These are phyloP conservation scores for Amphipyra tragopoginis DNA, from an alignment of 2,888 invertebrate species.

Conservation along the genomic window DNA sequence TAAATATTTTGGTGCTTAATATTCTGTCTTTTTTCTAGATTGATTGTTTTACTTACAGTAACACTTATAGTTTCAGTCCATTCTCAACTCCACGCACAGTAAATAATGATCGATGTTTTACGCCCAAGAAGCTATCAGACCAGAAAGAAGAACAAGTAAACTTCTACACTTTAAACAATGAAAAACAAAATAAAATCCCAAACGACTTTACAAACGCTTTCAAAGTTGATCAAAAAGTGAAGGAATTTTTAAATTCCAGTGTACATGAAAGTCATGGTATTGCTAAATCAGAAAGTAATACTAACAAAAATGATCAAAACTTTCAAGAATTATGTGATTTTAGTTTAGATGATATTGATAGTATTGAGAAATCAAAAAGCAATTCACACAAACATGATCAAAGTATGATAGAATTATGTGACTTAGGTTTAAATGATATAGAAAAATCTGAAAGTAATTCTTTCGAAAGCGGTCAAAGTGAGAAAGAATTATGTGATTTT, in stretches of 20 bases:
- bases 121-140: constrained; percentile 63
- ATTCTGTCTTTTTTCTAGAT: not conserved
- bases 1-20: no score
- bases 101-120: constrained; percentile 69
- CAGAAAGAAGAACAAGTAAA: constrained; percentile 46
- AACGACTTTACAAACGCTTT: constrained; percentile 49
- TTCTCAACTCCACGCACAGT: constrained; percentile 75
- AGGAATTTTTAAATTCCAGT: constrained; percentile 28
- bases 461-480: constrained; percentile 1
- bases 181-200: constrained; percentile 29
- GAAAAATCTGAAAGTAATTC: not conserved
- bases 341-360: constrained; percentile 23
- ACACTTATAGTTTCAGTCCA: constrained; percentile 73
- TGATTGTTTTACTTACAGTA: not conserved
- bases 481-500: constrained; percentile 37
- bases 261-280: constrained; percentile 6
- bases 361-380: constrained; percentile 10
- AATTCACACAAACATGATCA: constrained; percentile 10
- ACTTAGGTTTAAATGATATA: constrained; percentile 15
- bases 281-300: not conserved
- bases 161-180: constrained; percentile 41
- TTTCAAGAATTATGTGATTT: constrained; percentile 36
- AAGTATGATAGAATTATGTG: constrained; percentile 16
- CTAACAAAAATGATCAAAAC: not conserved
- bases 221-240: not conserved